Conservation (phyloP, 2,113 vertebrate genomes). For the Hyla sarda region DNA sequence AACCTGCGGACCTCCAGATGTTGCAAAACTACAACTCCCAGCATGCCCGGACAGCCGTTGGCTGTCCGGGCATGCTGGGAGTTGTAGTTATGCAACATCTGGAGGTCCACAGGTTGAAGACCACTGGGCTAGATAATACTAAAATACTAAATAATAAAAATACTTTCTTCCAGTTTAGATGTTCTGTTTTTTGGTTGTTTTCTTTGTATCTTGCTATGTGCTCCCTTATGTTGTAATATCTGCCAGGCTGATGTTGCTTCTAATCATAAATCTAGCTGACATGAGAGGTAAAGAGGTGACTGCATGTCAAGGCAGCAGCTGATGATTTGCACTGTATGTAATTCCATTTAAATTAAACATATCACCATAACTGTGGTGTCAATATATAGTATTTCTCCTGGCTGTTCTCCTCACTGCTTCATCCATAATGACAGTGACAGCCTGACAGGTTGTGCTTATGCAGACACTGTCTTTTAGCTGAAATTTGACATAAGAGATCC, state of each 20-base stretch:
- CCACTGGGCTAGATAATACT: neutral
- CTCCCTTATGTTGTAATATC: neutral
- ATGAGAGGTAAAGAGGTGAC: neutral
- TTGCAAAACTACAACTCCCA: no score
- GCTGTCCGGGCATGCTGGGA: no score
- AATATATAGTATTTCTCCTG: slow-evolving; percentile 17
- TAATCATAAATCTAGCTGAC: neutral
- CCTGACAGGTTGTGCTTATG: slow-evolving; percentile 21
- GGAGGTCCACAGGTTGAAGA: no score
- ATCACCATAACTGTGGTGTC: slow-evolving; percentile 21
- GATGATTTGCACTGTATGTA: slow-evolving; percentile 15
- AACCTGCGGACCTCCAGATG: no score
- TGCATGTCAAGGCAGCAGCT: slow-evolving; percentile 10
- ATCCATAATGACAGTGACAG: slow-evolving; percentile 7
- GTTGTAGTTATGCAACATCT: no score
- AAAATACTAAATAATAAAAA: no score
- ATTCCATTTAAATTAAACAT: slow-evolving; percentile 12
- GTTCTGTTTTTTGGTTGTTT: neutral
- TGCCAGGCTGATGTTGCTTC: neutral
- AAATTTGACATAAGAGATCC: slow-evolving; percentile 7
- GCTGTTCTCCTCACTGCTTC: slow-evolving; percentile 2
- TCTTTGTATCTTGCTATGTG: neutral
- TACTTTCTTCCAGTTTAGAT: neutral
- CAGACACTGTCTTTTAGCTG: neutral
- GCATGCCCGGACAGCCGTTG: no score